Evolutionary conservation across 2,113 vertebrate species (phyloP).

Genomic region (Prunella himalayana): DNA sequence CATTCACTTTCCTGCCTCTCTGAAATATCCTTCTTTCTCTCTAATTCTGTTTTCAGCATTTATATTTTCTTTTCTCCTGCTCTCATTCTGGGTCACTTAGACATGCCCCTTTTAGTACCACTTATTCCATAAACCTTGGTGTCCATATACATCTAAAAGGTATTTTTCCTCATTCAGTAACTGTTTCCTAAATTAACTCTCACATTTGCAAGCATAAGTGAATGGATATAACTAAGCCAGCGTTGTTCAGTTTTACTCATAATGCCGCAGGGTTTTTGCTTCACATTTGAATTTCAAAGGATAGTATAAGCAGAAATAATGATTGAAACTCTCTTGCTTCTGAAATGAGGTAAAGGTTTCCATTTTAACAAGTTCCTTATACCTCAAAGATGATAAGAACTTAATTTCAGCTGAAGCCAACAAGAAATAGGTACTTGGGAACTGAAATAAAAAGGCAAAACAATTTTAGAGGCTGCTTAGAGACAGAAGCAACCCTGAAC

Average conservation of each 20-base stretch:
- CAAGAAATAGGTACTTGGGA: neutral
- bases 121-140: neutral
- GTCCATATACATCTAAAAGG: neutral
- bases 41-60: neutral
- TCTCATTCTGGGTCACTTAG: neutral
- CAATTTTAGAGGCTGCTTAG: neutral
- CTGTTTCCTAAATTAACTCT: neutral
- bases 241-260: neutral
- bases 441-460: neutral
- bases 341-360: neutral
- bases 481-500: neutral
- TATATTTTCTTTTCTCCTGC: neutral
- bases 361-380: neutral
- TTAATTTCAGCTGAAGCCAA: neutral
- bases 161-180: neutral
- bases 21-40: neutral
- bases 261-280: neutral
- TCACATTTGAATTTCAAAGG: conserved; percentile 10
- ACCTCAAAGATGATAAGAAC: neutral
- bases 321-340: neutral
- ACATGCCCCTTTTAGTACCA: neutral
- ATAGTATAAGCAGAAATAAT: neutral
- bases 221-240: neutral
- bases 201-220: neutral
- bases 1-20: neutral